phyloP scores from a whole-genome alignment of 2,113 vertebrate species.

The Callithrix jacchus region DNA sequence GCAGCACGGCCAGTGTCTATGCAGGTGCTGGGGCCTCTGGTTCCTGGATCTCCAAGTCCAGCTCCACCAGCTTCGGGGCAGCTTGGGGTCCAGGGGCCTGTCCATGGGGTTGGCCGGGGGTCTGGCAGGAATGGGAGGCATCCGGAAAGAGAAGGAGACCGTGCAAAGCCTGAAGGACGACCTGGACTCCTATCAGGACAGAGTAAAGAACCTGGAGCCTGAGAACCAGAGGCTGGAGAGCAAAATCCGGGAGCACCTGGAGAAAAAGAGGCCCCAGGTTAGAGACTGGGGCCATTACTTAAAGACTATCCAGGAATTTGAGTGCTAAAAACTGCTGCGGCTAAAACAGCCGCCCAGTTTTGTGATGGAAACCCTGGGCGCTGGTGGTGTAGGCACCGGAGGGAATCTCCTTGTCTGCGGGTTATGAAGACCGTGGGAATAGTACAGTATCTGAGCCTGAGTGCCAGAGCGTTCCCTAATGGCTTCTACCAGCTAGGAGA shows the following conservation, averaged over 20 bases:
- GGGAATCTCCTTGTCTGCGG: too few species aligned
- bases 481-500: too few species aligned
- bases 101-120: neutral
- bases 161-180: constrained; percentile 92
- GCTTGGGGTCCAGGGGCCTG: neutral
- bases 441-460: too few species aligned
- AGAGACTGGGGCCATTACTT: neutral
- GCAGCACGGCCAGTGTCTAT: too few species aligned
- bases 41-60: neutral
- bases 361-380: too few species aligned
- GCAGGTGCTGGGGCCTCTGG: too few species aligned
- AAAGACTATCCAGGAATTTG: neutral
- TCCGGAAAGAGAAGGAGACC: neutral
- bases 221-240: neutral
- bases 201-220: constrained; percentile 69
- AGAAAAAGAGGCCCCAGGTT: neutral
- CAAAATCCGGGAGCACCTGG: neutral
- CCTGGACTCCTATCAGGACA: constrained; percentile 89
- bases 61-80: fast-evolving
- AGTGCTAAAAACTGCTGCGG: too few species aligned
- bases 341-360: too few species aligned
- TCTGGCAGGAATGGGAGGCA: neutral
- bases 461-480: too few species aligned
- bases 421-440: too few species aligned
- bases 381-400: too few species aligned